Percentiles rank a stretch among this genome's conserved stretches.
Conservation (phyloP, 2,797 vertebrate species). For the Poecilia velifera region DNA sequence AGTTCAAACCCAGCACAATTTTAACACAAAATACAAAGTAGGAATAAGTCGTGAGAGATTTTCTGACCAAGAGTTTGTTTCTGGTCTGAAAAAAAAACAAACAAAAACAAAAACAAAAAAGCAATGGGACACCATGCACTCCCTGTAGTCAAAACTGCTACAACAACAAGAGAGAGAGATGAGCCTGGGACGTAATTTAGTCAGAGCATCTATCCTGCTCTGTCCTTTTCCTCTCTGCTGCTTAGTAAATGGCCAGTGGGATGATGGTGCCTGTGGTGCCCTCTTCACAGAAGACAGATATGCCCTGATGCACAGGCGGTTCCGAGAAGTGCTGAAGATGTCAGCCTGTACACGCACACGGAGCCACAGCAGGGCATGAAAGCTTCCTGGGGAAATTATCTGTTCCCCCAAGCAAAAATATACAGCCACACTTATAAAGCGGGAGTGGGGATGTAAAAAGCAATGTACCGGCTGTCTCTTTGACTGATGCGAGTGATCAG, state of each 20-base stretch:
- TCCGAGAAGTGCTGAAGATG: conserved; percentile 58
- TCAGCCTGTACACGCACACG: conserved; percentile 44
- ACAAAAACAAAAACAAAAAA: neutral
- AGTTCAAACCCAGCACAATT: neutral
- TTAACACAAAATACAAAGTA: neutral
- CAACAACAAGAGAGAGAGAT: conserved; percentile 16
- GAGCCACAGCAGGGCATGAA: conserved; percentile 46
- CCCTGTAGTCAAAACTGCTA: conserved; percentile 1
- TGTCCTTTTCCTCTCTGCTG: conserved; percentile 51
- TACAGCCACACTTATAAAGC: conserved; percentile 36
- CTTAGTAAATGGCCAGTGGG: conserved; percentile 63
- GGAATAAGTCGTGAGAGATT: neutral
- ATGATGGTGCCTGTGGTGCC: conserved; percentile 50
- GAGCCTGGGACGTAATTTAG: conserved; percentile 39
- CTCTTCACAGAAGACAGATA: conserved; percentile 58
- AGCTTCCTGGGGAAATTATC: conserved; percentile 48
- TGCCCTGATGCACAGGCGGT: conserved; percentile 60
- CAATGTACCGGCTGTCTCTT: conserved; percentile 25
- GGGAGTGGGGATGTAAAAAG: conserved; percentile 29
- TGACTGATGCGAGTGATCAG: conserved; percentile 29
- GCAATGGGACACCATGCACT: neutral
- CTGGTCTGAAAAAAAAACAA: neutral
- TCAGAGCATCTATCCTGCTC: conserved; percentile 34
- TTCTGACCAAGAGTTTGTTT: neutral
- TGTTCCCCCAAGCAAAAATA: conserved; percentile 44